Conservation (phyloP, 2,888 invertebrate species). For the Chymomyza procnemis region DNA sequence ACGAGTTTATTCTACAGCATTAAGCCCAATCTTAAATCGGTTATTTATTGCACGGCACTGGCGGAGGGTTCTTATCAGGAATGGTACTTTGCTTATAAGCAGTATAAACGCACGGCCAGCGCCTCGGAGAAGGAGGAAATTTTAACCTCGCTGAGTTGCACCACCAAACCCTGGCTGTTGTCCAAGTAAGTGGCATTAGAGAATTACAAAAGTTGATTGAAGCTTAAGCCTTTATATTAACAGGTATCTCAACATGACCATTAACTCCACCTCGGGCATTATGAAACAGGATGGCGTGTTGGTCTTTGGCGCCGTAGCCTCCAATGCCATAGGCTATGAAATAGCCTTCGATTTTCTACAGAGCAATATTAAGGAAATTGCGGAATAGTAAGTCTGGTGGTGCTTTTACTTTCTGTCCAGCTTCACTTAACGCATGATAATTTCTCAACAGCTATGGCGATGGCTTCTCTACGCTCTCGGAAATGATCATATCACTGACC, state of each 20-base stretch:
- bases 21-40: conserved; percentile 82
- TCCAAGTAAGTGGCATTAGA: conserved; percentile 78
- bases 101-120: conserved; percentile 78
- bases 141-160: conserved; percentile 81
- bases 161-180: conserved; percentile 80
- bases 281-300: conserved; percentile 82
- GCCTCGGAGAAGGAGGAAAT: conserved; percentile 83
- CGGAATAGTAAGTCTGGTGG: conserved; percentile 75
- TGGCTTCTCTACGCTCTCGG: conserved; percentile 80
- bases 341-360: conserved; percentile 82
- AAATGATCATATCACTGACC: conserved; percentile 80
- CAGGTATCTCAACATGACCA: conserved; percentile 80
- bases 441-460: conserved; percentile 79
- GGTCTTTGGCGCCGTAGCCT: conserved; percentile 81
- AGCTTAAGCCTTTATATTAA: background rate
- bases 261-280: conserved; percentile 80
- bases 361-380: conserved; percentile 77
- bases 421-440: background rate
- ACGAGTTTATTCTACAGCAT: conserved; percentile 77
- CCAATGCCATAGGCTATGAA: conserved; percentile 81
- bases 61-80: conserved; percentile 82
- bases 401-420: background rate
- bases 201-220: fast-evolving
- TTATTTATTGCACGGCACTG: conserved; percentile 84
- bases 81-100: conserved; percentile 84